Evolutionary conservation across 2,888 invertebrate species (phyloP).

Genomic region (Melolontha melolontha): DNA sequence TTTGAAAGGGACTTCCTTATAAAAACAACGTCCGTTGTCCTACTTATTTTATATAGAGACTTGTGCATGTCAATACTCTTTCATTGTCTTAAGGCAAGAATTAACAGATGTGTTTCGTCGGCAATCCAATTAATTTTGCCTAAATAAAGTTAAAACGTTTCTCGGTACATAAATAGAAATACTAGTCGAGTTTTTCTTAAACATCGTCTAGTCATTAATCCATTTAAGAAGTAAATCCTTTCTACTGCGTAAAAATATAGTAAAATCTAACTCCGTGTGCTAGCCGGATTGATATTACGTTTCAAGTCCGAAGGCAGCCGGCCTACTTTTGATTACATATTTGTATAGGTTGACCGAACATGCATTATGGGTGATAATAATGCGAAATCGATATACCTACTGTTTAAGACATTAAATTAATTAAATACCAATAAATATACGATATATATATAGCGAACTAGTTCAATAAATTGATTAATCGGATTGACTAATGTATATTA

Average conservation of each 20-base stretch:
- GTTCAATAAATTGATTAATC: too few species aligned
- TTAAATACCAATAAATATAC: too few species aligned
- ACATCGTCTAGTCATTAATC: slow-evolving; percentile 16
- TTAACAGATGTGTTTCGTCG: not conserved
- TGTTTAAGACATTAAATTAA: too few species aligned
- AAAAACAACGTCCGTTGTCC: not conserved
- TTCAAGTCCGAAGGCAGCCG: not conserved
- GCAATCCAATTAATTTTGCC: slow-evolving; percentile 29
- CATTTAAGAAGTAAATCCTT: slow-evolving; percentile 25
- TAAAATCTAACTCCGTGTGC: slow-evolving; percentile 15
- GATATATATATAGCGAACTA: too few species aligned
- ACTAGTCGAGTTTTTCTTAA: slow-evolving; percentile 19
- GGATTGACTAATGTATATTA: too few species aligned
- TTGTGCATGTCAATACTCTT: slow-evolving; percentile 5
- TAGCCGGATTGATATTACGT: slow-evolving; percentile 21
- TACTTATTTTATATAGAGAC: slow-evolving; percentile 11
- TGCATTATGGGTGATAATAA: too few species aligned
- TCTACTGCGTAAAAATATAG: slow-evolving; percentile 11
- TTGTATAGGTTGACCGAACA: not conserved
- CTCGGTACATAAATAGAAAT: slow-evolving; percentile 23
- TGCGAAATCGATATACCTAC: too few species aligned
- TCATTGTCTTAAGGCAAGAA: slow-evolving; percentile 13
- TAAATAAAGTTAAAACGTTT: slow-evolving; percentile 23
- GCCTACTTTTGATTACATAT: slow-evolving; percentile 19
- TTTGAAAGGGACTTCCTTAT: too few species aligned